Base-by-base conservation (phyloP, 2,113 vertebrate genomes). In the Acrocephalus arundinaceus region DNA sequence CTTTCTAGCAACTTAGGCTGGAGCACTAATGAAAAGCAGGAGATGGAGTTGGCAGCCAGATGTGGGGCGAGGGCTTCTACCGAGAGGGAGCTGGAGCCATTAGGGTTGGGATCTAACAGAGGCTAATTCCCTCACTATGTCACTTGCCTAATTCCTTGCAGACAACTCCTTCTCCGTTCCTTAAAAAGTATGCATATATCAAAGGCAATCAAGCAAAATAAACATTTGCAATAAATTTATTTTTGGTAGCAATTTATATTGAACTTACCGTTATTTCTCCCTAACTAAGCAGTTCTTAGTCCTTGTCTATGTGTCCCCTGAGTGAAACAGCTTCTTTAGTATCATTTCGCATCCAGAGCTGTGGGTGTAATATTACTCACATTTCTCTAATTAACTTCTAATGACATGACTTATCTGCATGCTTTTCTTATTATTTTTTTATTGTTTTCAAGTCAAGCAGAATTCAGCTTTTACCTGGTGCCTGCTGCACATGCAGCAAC, bases 361-460 rank as follows among this genome's bases (percentile, higher is more conserved):
- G 33, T 71, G 85, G 57, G 85, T 93, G 39, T 72, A 91, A 61
- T 77, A 89, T 65, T 89, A 93, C 41, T 79, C 84, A 74, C 57
- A 37, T 67, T 96, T 96, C 94, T 86, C 92, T 87, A 96, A 95
- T 95, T 93, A 93, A 90, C 83, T 71, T 88, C 76, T 96, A 97
- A 93, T 89, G 88, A 90, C 88, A 93, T 11, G 1, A 89, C 43
- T 78, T 87, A 95, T 86, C 79, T 88, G 37, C 80, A 92, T 1
- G 4, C 72, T 92, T 92, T 96, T 67, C 79, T 46, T 65, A 71
- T 84, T 90, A 80, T 58, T 92, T 93, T 91, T 92, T 80, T 77
- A 70, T 80, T 95, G 77, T 88, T 93, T 90, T 65, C 30, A 96
- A 95, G 68, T 71, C n/a, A 49, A 78, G 55, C 24, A 72, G 48